Base-by-base conservation (phyloP, 2,113 vertebrate species). In the Geococcyx californianus region DNA sequence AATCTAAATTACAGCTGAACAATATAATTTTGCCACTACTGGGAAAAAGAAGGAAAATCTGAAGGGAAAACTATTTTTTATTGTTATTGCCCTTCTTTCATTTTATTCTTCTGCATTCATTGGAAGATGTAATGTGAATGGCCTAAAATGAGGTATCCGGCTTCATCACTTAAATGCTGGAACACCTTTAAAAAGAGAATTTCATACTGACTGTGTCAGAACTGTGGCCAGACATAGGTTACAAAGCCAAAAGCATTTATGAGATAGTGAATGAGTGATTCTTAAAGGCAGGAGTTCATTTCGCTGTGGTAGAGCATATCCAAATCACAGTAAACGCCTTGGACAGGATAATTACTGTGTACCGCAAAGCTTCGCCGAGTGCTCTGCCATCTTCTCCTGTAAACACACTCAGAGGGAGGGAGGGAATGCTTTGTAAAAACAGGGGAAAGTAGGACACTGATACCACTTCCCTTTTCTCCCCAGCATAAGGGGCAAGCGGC, bases 21-120 rank as follows among this genome's bases (percentile, higher is more conserved):
- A 28, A 55, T 63, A 63, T 40, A 36, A 83, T 69, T 95, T 93
- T 94, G 54, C 70, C 31, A 47, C 67, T 76, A 62, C 62, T 63
- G 29, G 52, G 51, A 95, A 51, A 89, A 84, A 86, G 55, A 81
- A 84, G 38, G 36, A 90, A 94, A 93, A 80, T 58, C 45, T 77
- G 25, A 93, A 77, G 45, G n/a, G 67, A 75, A 33, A 68, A 34
- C 44, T 91, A 12, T 59, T n/a, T 80, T 70, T 72, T 74, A 60
- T 34, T 55, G 54, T 87, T 87, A 87, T 73, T 89, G 34, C 15
- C 13, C 4, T 83, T 77, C 51, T 81, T 93, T 62, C 36, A 47
- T 67, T 93, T 88, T 66, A 38, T 69, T 90, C 68, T 54, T 73
- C 55, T 80, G 63, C 55, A 84, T 90, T 90, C 56, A 73, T 33